Evolutionary conservation across 2,888 invertebrate genomes (phyloP).

Genomic region (Onchidella celtica): DNA sequence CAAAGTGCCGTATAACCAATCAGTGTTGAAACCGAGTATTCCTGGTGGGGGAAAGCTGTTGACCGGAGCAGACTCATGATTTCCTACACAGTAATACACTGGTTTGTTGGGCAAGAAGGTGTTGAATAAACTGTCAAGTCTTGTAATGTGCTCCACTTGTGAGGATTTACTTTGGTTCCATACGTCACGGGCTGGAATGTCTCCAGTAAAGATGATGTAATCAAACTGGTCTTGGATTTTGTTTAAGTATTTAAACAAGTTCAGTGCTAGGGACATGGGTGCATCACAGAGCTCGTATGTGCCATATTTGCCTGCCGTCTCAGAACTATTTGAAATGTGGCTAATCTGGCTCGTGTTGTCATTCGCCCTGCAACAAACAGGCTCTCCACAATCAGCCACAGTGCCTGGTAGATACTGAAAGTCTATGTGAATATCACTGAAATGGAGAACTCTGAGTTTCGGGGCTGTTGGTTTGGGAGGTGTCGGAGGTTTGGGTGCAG

Average conservation of each 20-base stretch:
- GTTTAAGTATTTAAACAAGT: not conserved
- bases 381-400: too few relatives aligned
- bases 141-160: constrained; percentile 83
- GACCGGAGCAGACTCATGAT: too few relatives aligned
- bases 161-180: constrained; percentile 91
- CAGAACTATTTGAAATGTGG: too few relatives aligned
- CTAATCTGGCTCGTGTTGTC: too few relatives aligned
- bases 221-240: constrained; percentile 80
- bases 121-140: constrained; percentile 66
- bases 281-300: not conserved
- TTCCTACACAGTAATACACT: constrained; percentile 95
- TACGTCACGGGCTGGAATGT: constrained; percentile 96
- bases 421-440: too few relatives aligned
- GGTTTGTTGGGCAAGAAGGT: constrained; percentile 89
- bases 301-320: constrained; percentile 12
- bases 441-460: too few relatives aligned
- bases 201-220: constrained; percentile 94
- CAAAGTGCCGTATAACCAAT: constrained; percentile 90
- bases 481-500: too few relatives aligned
- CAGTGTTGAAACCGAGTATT: constrained; percentile 88
- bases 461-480: too few relatives aligned
- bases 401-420: too few relatives aligned
- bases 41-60: constrained; percentile 81
- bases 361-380: too few relatives aligned
- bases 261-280: not conserved